Evolutionary conservation across 1,140 invertebrate genomes (phyloP), one percentile per base, ranked within the genome.

Genomic region (Ylistrum balloti): DNA sequence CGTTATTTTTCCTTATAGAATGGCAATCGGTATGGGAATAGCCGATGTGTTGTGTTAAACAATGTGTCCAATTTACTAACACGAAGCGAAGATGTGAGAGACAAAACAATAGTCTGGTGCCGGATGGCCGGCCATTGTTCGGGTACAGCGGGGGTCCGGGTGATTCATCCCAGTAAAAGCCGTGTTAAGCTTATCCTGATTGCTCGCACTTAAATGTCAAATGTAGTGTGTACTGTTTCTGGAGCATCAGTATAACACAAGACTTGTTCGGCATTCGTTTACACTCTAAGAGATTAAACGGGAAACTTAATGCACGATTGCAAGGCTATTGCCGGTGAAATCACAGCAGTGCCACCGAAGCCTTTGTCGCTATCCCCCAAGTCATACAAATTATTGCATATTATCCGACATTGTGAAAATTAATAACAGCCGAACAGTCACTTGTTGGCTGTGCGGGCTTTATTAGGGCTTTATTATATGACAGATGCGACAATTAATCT

Each of bases 361-460:
- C 56, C 56, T 74, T 74, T 74, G 56, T 74, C 56, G 56, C 56
- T n/a, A 74, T 74, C 56, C 56, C n/a, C 56, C 56, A 74, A 74
- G 56, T 74, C n/a, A 74, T 74, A 74, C 56, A 74, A 74, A 74
- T 74, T 74, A 74, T 74, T 74, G 56, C 56, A 74, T 74, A 74
- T 74, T 74, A 74, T 74, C 56, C 56, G 56, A 74, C 56, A 74
- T 74, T 74, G 56, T 74, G 56, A 74, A 74, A 74, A 74, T 74
- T 74, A 74, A 74, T 74, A 74, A 74, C 56, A 74, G 56, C 56
- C 56, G 56, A 74, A 28, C 56, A 74, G 56, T 74, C 56, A 74
- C 56, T 74, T 74, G 56, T 74, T 74, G 56, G 56, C 56, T 74
- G 56, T 74, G 56, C 56, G 56, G 22, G 56, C 56, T 74, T 74